Conservation (phyloP, 2,797 vertebrate genomes). For the Lateolabrax maculatus region DNA sequence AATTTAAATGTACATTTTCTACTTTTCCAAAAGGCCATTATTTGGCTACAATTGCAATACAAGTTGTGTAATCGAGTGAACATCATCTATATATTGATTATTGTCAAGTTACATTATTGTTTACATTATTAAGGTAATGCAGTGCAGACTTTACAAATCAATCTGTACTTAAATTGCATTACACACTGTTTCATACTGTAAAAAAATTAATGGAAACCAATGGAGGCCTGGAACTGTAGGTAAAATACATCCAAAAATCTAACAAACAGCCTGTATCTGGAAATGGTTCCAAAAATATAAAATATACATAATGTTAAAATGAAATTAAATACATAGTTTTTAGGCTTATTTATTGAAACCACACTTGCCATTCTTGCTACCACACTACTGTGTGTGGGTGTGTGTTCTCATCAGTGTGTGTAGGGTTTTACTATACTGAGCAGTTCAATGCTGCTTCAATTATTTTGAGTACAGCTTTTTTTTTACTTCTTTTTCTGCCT, state of each 20-base stretch:
- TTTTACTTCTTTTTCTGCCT: neutral
- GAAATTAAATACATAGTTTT: neutral
- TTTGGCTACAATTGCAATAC: neutral
- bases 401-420: constrained; percentile 8
- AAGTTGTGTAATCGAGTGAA: neutral
- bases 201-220: neutral
- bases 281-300: neutral
- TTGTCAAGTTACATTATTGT: neutral
- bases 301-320: neutral
- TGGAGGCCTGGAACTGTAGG: neutral
- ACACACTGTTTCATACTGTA: neutral
- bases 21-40: neutral
- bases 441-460: neutral
- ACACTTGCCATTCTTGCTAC: constrained; percentile 11
- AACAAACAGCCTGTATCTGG: neutral
- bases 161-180: neutral
- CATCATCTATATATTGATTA: neutral
- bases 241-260: neutral
- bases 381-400: neutral
- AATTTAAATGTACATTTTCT: neutral
- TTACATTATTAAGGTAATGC: neutral
- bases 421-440: neutral
- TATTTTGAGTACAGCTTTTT: neutral
- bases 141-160: neutral
- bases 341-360: neutral